These are phyloP conservation scores for Tragelaphus imberbis DNA, from an alignment of 2,113 vertebrate genomes.

Conservation along the genomic window DNA sequence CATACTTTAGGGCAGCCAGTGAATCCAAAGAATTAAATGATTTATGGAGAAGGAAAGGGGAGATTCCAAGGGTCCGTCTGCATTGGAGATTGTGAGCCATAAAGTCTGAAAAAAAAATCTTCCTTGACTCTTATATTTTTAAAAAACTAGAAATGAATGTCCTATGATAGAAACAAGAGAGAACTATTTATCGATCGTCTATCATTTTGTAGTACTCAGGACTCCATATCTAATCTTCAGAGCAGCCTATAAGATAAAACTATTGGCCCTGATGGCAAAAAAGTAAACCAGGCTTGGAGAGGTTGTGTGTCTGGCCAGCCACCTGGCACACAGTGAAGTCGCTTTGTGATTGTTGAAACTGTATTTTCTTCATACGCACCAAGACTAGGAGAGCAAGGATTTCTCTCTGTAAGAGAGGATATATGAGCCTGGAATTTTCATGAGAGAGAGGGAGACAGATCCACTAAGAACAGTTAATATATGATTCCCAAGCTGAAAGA, in stretches of 20 bases:
- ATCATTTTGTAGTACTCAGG: background rate
- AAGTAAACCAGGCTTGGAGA: background rate
- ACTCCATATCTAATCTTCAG: background rate
- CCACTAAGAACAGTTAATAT: background rate
- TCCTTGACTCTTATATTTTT: background rate
- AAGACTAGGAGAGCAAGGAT: background rate
- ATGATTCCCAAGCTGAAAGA: slow-evolving; percentile 38
- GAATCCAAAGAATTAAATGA: background rate
- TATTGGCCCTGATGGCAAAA: background rate
- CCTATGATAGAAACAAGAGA: background rate
- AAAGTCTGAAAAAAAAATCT: background rate
- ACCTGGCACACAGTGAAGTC: background rate
- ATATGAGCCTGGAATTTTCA: background rate
- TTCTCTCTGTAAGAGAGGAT: background rate
- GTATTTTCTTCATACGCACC: background rate
- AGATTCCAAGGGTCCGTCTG: background rate
- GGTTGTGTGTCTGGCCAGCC: background rate
- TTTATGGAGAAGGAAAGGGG: background rate
- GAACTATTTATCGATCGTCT: background rate
- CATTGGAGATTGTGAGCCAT: background rate
- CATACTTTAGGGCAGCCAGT: background rate
- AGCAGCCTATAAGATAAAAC: background rate
- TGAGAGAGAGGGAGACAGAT: background rate
- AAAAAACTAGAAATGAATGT: slow-evolving; percentile 20
- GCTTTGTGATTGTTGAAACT: background rate